Percentiles rank a stretch among this genome's conserved stretches.
These are phyloP conservation scores for Gallirallus australis DNA, from an alignment of 2,797 vertebrate genomes.

Conservation along the genomic window DNA sequence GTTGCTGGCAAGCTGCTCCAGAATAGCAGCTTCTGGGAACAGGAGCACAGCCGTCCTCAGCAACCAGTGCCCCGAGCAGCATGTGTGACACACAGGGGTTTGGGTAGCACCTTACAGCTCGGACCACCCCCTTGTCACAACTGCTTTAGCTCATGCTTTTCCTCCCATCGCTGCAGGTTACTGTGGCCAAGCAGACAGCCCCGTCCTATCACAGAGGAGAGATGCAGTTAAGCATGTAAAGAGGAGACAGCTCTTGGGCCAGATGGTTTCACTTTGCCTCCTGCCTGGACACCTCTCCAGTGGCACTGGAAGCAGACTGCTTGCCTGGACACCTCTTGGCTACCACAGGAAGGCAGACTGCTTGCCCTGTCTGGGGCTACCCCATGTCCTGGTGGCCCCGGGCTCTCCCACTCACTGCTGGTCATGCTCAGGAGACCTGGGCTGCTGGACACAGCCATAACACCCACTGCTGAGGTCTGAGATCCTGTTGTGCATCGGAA, in stretches of 20 bases:
- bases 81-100: background rate
- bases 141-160: background rate
- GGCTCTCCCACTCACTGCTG: background rate
- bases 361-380: background rate
- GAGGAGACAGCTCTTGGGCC: background rate
- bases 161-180: background rate
- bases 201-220: background rate
- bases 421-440: background rate
- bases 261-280: constrained; percentile 1
- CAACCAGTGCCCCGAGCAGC: background rate
- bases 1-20: background rate
- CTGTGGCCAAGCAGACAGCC: background rate
- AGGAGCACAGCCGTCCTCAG: background rate
- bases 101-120: background rate
- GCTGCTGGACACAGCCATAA: background rate
- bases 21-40: background rate
- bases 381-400: rapidly evolving
- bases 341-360: background rate
- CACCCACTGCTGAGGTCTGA: rapidly evolving
- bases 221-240: rapidly evolving
- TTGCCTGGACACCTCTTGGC: background rate
- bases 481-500: rapidly evolving
- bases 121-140: background rate
- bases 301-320: background rate
- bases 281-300: background rate